Percentiles rank a stretch among this genome's conserved stretches.
These are phyloP conservation scores for Drosophila nigromelanica DNA, from an alignment of 1,140 invertebrate genomes.

Conservation along the genomic window DNA sequence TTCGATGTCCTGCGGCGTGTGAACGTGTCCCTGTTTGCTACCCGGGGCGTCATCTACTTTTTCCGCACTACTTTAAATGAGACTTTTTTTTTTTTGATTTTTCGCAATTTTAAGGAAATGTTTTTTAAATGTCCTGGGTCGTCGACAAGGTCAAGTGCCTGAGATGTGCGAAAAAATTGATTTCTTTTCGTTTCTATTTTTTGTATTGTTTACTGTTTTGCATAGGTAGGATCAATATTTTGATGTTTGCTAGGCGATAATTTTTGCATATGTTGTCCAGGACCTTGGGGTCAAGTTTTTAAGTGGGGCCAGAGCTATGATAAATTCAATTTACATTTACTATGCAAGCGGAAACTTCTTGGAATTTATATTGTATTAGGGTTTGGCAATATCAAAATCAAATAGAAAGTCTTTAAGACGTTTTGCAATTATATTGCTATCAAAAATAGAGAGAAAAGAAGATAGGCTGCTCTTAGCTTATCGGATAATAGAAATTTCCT, in stretches of 20 bases:
- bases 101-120: conserved; percentile 31
- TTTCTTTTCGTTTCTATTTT: conserved; percentile 9
- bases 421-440: background rate
- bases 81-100: conserved; percentile 27
- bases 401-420: background rate
- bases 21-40: conserved; percentile 21
- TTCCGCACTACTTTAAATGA: conserved; percentile 53
- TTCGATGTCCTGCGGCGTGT: conserved; percentile 46
- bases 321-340: conserved; percentile 13
- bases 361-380: background rate
- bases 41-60: conserved; percentile 17
- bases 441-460: background rate
- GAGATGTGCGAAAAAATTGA: conserved; percentile 44
- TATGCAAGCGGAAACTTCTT: conserved; percentile 9
- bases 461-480: background rate
- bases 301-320: conserved; percentile 12
- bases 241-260: conserved; percentile 33
- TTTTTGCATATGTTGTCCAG: conserved; percentile 29
- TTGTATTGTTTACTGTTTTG: conserved; percentile 17
- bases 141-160: conserved; percentile 52
- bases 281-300: conserved; percentile 37
- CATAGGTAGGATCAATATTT: conserved; percentile 45
- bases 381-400: background rate
- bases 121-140: conserved; percentile 41
- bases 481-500: background rate